These are phyloP conservation scores for Panulirus ornatus DNA, from an alignment of 1,140 invertebrate species.

Conservation along the genomic window DNA sequence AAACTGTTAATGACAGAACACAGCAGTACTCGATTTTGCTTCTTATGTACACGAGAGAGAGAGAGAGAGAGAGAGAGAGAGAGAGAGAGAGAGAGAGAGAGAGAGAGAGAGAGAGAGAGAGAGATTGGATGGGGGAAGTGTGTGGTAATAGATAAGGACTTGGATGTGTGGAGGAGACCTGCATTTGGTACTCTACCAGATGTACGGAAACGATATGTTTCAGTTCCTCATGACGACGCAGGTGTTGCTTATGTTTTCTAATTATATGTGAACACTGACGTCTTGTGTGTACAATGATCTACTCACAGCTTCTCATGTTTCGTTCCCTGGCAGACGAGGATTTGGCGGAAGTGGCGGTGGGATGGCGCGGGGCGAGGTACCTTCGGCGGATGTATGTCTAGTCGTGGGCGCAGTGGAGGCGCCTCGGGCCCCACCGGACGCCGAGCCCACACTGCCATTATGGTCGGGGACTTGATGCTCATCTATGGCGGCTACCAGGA, in stretches of 20 bases:
- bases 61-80: not conserved
- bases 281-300: no score
- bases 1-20: no score
- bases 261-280: no score
- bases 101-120: not conserved
- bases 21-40: no score
- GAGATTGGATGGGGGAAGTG: not conserved
- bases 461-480: slow-evolving; percentile 88
- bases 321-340: slow-evolving; percentile 11
- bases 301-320: no score
- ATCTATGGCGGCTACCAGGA: slow-evolving; percentile 95
- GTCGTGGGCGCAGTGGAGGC: slow-evolving; percentile 81
- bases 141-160: not conserved
- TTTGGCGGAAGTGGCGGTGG: slow-evolving; percentile 45
- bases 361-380: not conserved
- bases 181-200: no score
- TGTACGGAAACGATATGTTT: no score
- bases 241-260: no score
- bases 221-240: no score
- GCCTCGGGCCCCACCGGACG: slow-evolving; percentile 85
- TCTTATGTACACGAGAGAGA: not conserved
- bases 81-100: not conserved
- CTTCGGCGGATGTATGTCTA: not conserved
- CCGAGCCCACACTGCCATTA: slow-evolving; percentile 89
- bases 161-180: not conserved